A percentile compares a stretch with the other conserved stretches of the same genome.
These are phyloP conservation scores for Diarsia dahlii DNA, from an alignment of 2,888 invertebrate species.

Conservation along the genomic window DNA sequence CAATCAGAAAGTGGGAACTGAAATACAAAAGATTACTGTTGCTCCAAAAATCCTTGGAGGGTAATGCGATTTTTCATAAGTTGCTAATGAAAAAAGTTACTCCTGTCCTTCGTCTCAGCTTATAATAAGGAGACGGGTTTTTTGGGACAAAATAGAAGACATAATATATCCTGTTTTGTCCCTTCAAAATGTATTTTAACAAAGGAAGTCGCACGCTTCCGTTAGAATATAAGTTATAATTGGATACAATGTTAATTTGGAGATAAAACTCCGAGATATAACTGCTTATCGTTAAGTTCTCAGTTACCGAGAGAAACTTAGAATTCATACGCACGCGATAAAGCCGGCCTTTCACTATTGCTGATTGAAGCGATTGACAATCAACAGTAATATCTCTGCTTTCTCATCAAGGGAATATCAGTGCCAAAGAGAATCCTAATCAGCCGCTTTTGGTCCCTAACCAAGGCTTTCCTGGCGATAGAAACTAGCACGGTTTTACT, in stretches of 20 bases:
- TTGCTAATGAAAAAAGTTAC: conserved; percentile 38
- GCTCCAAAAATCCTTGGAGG: conserved; percentile 10
- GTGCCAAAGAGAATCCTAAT: conserved; percentile 34
- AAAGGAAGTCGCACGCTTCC: conserved; percentile 30
- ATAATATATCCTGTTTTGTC: conserved; percentile 4
- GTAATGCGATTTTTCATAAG: conserved; percentile 13
- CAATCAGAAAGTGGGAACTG: conserved; percentile 26
- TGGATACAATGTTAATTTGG: conserved; percentile 25
- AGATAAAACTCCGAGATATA: conserved; percentile 21
- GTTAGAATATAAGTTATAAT: conserved; percentile 29
- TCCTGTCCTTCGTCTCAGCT: conserved; percentile 4
- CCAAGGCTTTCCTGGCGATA: not conserved
- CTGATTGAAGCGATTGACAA: conserved; percentile 43
- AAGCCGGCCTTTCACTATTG: conserved; percentile 41
- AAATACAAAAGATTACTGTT: conserved; percentile 37
- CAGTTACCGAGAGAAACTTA: conserved; percentile 33
- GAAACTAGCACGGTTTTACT: not conserved
- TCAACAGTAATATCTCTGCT: conserved; percentile 31
- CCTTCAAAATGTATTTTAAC: conserved; percentile 10
- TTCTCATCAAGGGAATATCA: conserved; percentile 47
- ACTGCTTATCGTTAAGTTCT: conserved; percentile 19
- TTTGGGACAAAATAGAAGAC: conserved; percentile 6
- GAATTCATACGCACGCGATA: conserved; percentile 16
- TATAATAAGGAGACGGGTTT: not conserved
- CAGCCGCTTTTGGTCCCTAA: conserved; percentile 6